These are phyloP conservation scores for Malacoctenus gilli DNA, from an alignment of 2,797 vertebrate species.

Conservation along the genomic window DNA sequence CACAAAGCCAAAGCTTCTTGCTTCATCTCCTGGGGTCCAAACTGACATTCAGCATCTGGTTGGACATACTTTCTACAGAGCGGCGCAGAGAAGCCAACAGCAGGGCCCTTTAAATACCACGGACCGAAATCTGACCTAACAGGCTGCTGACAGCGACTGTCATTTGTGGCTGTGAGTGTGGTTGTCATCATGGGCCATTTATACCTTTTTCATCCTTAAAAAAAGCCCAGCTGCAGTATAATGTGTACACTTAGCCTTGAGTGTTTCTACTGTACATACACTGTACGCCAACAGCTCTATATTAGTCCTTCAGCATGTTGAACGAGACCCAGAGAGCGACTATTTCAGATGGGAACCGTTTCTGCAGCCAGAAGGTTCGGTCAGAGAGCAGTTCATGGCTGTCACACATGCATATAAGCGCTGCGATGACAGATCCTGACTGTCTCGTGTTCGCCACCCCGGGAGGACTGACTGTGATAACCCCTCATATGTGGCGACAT, in stretches of 20 bases:
- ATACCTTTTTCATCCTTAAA: background rate
- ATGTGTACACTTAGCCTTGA: too few species aligned
- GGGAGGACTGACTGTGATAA: background rate
- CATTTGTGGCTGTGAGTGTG: conserved; percentile 3
- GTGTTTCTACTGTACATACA: too few species aligned
- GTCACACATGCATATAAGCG: background rate
- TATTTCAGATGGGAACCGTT: too few species aligned
- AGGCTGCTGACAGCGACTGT: conserved; percentile 7
- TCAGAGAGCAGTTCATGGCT: too few species aligned
- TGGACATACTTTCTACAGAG: conserved; percentile 28
- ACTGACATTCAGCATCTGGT: conserved; percentile 55
- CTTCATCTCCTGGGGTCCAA: conserved; percentile 37
- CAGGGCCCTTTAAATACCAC: conserved; percentile 5
- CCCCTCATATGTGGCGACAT: background rate
- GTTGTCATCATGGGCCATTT: background rate
- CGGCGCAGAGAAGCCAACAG: conserved; percentile 17
- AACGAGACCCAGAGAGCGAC: too few species aligned
- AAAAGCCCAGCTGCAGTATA: conserved; percentile 10
- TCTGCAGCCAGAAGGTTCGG: too few species aligned
- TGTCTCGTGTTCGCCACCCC: background rate
- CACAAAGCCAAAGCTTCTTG: conserved; percentile 41
- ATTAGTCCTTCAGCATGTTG: too few species aligned
- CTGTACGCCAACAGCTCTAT: too few species aligned
- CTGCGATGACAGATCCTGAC: background rate
- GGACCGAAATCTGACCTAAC: conserved; percentile 22